phyloP scores from a whole-genome alignment of 2,888 invertebrate genomes.

The Lithophane leautieri region DNA sequence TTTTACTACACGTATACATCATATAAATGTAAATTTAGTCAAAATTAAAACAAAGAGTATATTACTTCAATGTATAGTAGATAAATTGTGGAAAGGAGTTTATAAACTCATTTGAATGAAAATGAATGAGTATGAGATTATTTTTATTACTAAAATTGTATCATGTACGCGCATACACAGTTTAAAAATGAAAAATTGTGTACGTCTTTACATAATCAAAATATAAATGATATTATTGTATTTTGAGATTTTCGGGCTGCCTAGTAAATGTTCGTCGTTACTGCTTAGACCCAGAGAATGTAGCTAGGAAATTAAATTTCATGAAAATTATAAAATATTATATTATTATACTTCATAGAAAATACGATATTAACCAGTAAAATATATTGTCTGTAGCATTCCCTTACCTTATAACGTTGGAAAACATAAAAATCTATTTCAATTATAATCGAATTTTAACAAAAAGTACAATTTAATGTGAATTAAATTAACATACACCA shows the following conservation, averaged over 20 bases:
- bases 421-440: conserved; percentile 36
- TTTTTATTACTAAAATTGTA: conserved; percentile 57
- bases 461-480: conserved; percentile 64
- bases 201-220: conserved; percentile 14
- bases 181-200: conserved; percentile 25
- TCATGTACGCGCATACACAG: conserved; percentile 23
- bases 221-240: conserved; percentile 53
- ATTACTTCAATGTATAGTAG: conserved; percentile 67
- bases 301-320: conserved; percentile 53
- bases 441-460: conserved; percentile 44
- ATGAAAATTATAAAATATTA: conserved; percentile 32
- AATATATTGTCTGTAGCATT: conserved; percentile 56
- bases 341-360: conserved; percentile 46
- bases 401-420: conserved; percentile 54
- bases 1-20: conserved; percentile 61
- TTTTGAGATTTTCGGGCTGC: conserved; percentile 52
- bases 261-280: conserved; percentile 53
- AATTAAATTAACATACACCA: conserved; percentile 34
- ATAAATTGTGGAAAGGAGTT: conserved; percentile 56
- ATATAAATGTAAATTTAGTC: conserved; percentile 58
- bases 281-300: conserved; percentile 33
- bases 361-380: conserved; percentile 43
- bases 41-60: conserved; percentile 64
- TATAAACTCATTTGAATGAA: conserved; percentile 51
- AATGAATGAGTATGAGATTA: conserved; percentile 49